Evolutionary conservation across 2,888 invertebrate genomes (phyloP).

Genomic region (Plebejus argus): DNA sequence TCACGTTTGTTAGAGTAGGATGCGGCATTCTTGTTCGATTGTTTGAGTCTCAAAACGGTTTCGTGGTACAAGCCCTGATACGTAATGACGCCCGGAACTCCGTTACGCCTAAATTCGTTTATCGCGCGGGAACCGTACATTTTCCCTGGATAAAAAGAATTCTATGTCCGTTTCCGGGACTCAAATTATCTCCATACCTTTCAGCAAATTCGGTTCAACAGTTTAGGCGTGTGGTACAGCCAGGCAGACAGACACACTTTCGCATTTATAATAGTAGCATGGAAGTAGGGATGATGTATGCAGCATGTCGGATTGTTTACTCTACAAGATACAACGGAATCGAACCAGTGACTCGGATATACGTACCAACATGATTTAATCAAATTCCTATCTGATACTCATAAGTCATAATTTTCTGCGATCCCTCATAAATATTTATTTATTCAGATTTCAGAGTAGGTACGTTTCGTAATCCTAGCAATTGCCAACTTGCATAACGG

Average conservation of each 20-base stretch:
- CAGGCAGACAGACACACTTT: not conserved
- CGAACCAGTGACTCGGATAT: not conserved
- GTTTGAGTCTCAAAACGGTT: no score
- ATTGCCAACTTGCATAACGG: not conserved
- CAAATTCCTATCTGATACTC: constrained; percentile 5
- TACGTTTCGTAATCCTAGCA: not conserved
- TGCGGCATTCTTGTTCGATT: no score
- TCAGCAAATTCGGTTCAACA: not conserved
- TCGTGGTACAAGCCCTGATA: no score
- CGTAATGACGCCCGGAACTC: no score
- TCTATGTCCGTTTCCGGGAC: no score
- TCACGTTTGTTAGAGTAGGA: no score
- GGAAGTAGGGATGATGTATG: no score
- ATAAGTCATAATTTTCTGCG: not conserved
- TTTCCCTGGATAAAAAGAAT: no score
- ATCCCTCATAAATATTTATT: constrained; percentile 12
- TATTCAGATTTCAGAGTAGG: no score
- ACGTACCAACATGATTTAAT: not conserved
- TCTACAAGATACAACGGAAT: not conserved
- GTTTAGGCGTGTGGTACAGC: not conserved
- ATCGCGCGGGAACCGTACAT: no score
- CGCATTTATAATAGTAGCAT: not conserved
- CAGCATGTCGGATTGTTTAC: no score
- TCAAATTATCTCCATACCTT: not conserved
- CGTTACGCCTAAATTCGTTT: no score